These are phyloP conservation scores for Tipula confusa DNA, from an alignment of 2,888 invertebrate genomes.

Conservation along the genomic window DNA sequence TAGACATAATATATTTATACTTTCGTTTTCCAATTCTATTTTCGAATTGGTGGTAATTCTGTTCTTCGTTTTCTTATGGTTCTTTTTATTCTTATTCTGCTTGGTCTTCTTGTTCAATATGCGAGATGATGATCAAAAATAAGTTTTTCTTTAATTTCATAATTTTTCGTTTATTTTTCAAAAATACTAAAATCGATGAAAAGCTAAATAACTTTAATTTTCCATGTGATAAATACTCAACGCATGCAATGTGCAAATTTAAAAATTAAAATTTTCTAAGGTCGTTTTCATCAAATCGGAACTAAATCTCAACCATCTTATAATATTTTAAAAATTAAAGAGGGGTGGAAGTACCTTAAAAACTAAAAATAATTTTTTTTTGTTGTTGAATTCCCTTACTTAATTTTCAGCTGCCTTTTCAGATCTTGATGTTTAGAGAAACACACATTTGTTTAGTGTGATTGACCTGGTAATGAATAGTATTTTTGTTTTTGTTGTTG, in stretches of 20 bases:
- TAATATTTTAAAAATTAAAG: not conserved
- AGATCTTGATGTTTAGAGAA: not conserved
- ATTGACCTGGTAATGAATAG: not conserved
- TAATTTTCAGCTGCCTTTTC: slow-evolving; percentile 8
- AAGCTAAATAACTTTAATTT: not conserved
- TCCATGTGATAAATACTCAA: not conserved
- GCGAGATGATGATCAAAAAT: slow-evolving; percentile 33
- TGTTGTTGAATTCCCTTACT: not conserved
- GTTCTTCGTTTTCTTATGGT: slow-evolving; percentile 41
- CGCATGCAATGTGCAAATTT: not conserved
- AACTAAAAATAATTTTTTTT: not conserved
- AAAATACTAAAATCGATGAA: slow-evolving; percentile 8
- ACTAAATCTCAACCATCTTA: slow-evolving; percentile 9
- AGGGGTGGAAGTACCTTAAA: not conserved
- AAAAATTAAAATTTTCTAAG: not conserved
- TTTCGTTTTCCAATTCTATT: slow-evolving; percentile 25
- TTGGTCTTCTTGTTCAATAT: slow-evolving; percentile 38
- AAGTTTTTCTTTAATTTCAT: not conserved
- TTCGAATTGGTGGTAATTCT: slow-evolving; percentile 20
- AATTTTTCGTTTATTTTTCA: not conserved
- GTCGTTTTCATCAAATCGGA: not conserved
- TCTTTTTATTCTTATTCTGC: slow-evolving; percentile 41
- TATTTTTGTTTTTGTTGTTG: too few relatives aligned
- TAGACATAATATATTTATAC: slow-evolving; percentile 20
- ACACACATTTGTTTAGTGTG: not conserved